Percentiles rank a stretch among this genome's conserved stretches.
Evolutionary conservation across 2,797 vertebrate genomes (phyloP).

Genomic region (Menidia menidia): DNA sequence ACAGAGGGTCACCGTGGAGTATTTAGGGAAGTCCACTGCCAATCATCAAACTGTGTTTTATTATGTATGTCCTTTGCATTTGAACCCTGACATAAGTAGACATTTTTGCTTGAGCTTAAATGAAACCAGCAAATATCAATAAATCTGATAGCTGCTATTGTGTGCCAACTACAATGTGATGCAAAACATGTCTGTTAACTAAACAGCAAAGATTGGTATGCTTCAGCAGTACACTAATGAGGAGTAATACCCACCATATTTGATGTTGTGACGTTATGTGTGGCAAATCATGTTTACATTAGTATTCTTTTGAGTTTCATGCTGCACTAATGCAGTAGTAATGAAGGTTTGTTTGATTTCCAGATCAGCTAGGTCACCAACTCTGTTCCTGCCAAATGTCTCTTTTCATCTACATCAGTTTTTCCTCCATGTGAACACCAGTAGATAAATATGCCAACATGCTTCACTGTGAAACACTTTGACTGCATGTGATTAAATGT

Average conservation of each 20-base stretch:
- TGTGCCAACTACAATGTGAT: conserved; percentile 59
- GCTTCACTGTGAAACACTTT: neutral
- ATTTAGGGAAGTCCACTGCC: conserved; percentile 1
- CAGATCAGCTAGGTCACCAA: conserved; percentile 3
- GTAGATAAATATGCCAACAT: conserved; percentile 6
- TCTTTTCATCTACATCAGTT: conserved; percentile 10
- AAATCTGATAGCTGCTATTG: conserved; percentile 32
- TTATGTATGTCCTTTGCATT: conserved; percentile 32
- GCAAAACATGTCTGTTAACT: conserved; percentile 27
- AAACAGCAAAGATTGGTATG: conserved; percentile 18
- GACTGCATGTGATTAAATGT: conserved; percentile 22
- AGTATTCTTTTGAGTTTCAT: conserved; percentile 21
- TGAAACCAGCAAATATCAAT: conserved; percentile 14
- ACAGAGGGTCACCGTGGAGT: conserved; percentile 4
- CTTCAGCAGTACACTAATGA: conserved; percentile 8
- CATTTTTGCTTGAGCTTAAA: conserved; percentile 19
- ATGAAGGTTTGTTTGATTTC: conserved; percentile 22
- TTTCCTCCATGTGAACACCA: conserved; percentile 13
- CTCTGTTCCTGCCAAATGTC: conserved; percentile 6
- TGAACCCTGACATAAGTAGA: conserved; percentile 16
- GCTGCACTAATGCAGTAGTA: conserved; percentile 32
- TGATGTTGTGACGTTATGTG: conserved; percentile 35
- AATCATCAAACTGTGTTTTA: conserved; percentile 28
- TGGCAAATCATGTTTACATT: conserved; percentile 30
- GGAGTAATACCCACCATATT: conserved; percentile 12